Evolutionary conservation across 92 coral and sea anemone genomes (phyloP), one percentile per base, ranked within the genome.

Genomic region (Siderastrea radians): DNA sequence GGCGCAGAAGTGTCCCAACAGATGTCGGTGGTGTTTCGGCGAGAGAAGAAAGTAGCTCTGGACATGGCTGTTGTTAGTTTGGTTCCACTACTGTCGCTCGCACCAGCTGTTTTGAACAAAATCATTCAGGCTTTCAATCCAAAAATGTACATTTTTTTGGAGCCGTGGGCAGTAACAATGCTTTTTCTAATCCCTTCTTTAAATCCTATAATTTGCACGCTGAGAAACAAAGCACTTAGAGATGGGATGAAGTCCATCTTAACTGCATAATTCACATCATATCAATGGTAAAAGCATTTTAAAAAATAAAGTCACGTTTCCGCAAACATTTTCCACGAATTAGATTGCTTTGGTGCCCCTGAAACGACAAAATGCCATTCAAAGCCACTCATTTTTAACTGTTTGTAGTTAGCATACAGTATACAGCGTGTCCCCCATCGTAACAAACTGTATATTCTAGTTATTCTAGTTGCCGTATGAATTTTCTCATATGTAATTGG

Each of bases 151-250:
- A 44, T 2, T 47, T 4, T 46, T n/a, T 64, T 79, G n/a, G 63
- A 64, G 6, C 84, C 84, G 7, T 79, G 84, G 84, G 44, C 84
- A 1, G 13, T 68, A 13, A 48, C 84, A 64, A 64, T 65, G 61
- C 64, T 68, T 46, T 64, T 79, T 16, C 43, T 49, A 26, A 79
- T 12, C 48, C 64, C 84, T 15, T 45, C 84, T 19, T 17, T 79
- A 15, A 79, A 64, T 62, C 84, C 84, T 54, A 8, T 64, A 7
- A 14, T 63, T 15, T 68, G 46, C 74, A 79, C 55, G 1, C 9
- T 51, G 19, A 64, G 84, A 4, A 79, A 64, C 74, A 49, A 49
- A 48, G 47, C 19, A 4, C 74, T 79, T 10, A 44, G 74, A 65
- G 60, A 64, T 64, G 84, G 45, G 19, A 38, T 79, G 74, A 64